Base-by-base conservation (phyloP, 1,140 invertebrate species). In the Brachionus plicatilis region DNA sequence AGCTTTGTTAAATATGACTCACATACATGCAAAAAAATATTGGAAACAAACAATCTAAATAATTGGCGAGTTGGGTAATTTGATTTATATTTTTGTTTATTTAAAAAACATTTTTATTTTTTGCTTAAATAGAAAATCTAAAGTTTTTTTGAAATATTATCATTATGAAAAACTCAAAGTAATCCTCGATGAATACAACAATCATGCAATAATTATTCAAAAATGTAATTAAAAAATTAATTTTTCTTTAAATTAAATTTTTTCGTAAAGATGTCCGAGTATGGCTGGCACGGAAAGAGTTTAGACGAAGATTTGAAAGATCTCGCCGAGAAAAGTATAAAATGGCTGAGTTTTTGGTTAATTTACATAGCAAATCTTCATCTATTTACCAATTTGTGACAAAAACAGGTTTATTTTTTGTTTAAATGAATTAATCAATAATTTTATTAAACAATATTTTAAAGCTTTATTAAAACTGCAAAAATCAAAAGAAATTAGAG, bases 331-430 rank as follows among this genome's bases (percentile, higher is more conserved):
- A 82, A 27, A 17, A 27, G 37, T 11, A 82, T 24, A 82, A 82
- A 82, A 20, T 82, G 17, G 50, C 53, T 14, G 79, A 82, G 4
- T 82, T 82, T 45, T 60, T 20, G 20, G 33, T 27, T 29, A 41
- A 82, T 82, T 3, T 82, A 65, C 27, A 68, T 29, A 12, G 11
- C 11, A 60, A 27, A 20, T 60, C 79, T 24, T 43, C 29, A 8
- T 65, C 56, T 47, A 24, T 82, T n/a, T 68, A 12, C 43, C 53
- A 82, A 45, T 27, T 29, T 65, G 11, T 65, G n/a, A n/a, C 27
- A 24, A 82, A 82, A 82, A 65, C 79, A n/a, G 92, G 94, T 0
- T 92, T 94, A 24, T 87, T 89, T 12, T 43, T 47, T n/a, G n/a
- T n/a, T n/a, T 12, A 1, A 91, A 94, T 7, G 92, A 93, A 14